Evolutionary conservation across 2,888 invertebrate species (phyloP).

Genomic region (Coleophora flavipennella): DNA sequence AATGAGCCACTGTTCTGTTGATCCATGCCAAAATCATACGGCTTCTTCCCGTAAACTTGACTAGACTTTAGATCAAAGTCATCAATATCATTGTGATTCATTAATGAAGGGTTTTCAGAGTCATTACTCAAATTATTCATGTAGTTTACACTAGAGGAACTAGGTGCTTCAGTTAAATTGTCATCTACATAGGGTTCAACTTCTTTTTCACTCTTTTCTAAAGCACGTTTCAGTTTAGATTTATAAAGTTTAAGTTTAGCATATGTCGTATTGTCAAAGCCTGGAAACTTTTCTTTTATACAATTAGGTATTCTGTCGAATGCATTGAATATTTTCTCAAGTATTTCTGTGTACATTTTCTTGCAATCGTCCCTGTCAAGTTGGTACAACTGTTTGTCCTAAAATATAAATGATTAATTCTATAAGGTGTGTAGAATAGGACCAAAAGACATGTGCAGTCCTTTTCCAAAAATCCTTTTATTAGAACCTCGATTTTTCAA

Average conservation of each 20-base stretch:
- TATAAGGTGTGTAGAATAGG: too few relatives aligned
- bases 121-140: constrained; percentile 21
- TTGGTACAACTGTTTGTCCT: constrained; percentile 23
- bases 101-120: constrained; percentile 25
- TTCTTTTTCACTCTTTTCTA: constrained; percentile 39
- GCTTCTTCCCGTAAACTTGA: constrained; percentile 20
- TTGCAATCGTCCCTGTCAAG: constrained; percentile 48
- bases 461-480: too few relatives aligned
- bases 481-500: too few relatives aligned
- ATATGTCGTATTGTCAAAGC: constrained; percentile 71
- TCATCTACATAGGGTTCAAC: constrained; percentile 23
- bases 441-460: too few relatives aligned
- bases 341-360: constrained; percentile 70
- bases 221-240: constrained; percentile 65
- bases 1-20: constrained; percentile 8
- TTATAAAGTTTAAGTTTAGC: constrained; percentile 70
- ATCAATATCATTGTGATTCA: constrained; percentile 25
- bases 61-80: constrained; percentile 36
- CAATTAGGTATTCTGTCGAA: constrained; percentile 76
- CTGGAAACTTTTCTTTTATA: constrained; percentile 73
- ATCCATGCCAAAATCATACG: constrained; percentile 6
- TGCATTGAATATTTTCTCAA: constrained; percentile 75
- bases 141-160: constrained; percentile 12
- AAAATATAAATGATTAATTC: constrained; percentile 10
- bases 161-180: constrained; percentile 15